Evolutionary conservation across 2,888 invertebrate species (phyloP), one percentile per base, ranked within the genome.

Genomic region (Agonopterix arenella): DNA sequence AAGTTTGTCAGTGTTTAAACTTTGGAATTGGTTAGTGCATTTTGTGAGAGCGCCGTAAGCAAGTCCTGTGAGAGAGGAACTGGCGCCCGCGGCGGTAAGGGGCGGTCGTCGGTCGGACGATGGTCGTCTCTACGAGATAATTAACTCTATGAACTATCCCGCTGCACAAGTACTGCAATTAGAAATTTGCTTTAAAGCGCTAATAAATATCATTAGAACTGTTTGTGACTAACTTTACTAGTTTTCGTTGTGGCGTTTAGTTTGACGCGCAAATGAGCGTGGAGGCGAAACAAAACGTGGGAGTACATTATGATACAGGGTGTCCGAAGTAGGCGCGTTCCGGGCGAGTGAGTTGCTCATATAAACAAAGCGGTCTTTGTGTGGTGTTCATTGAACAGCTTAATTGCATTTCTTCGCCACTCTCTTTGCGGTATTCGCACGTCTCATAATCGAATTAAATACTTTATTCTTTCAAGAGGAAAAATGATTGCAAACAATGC

Each of bases 141-240:
- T 85, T 85, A 86, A 84, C 86, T 84, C 77, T 78, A 78, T 78
- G 77, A 81, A 86, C 84, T 82, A 76, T 73, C 73, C 68, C 70
- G 70, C 70, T 68, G 67, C 68, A 71, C 75, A 68, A 77, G 67
- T 69, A 74, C 69, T 69, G 66, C 74, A 79, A 80, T 81, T 81
- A 83, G 71, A 73, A 75, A 79, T 75, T 76, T 74, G 75, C 77
- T 78, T 74, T 73, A 75, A 73, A 74, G 66, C 67, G 62, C 69
- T 79, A 76, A 78, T 75, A 76, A 80, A 80, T 76, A 78, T 73
- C 64, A 72, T 78, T 75, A 76, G 62, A 61, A 60, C 58, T 61
- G 66, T 67, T 72, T 63, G 53, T 40, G 45, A 41, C 36, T 18
- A 49, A 51, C 46, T 44, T 48, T 48, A 28, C 28, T 42, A 45